These are phyloP conservation scores for Acestrorhynchus altus DNA, from an alignment of 2,797 vertebrate species.

Conservation along the genomic window DNA sequence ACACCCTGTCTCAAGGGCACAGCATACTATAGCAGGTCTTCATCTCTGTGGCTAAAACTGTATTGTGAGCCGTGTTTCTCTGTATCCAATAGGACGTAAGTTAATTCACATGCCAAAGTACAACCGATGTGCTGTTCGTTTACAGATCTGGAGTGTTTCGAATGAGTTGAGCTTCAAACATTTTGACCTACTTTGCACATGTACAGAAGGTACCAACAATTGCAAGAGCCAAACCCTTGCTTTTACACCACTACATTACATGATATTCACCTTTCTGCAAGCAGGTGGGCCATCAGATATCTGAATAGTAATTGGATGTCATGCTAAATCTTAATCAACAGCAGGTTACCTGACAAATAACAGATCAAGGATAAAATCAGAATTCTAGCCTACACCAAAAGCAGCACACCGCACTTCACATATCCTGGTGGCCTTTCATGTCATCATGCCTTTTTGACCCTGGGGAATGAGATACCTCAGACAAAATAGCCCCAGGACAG, in stretches of 20 bases:
- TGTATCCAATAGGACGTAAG: constrained; percentile 3
- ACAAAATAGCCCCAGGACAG: background rate
- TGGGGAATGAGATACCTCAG: background rate
- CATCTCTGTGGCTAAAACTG: constrained; percentile 11
- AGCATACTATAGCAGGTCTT: constrained; percentile 25
- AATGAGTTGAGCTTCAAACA: background rate
- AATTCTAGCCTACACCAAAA: too few species aligned
- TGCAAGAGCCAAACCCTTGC: background rate
- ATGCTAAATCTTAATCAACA: background rate
- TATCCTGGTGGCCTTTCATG: background rate
- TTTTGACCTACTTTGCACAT: constrained; percentile 26
- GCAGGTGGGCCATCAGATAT: too few species aligned
- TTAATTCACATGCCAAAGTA: constrained; percentile 15
- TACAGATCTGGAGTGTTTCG: background rate
- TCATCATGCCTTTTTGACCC: background rate
- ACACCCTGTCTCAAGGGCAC: constrained; percentile 53
- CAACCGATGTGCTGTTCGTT: constrained; percentile 2
- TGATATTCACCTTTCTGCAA: background rate
- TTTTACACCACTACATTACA: background rate
- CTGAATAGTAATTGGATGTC: too few species aligned
- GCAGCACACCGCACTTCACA: too few species aligned
- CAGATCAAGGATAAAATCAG: background rate
- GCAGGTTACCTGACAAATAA: background rate
- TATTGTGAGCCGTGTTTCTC: constrained; percentile 6
- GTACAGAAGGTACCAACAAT: background rate